These are phyloP conservation scores for Eledone cirrhosa DNA, from an alignment of 2,888 invertebrate genomes.

Conservation along the genomic window DNA sequence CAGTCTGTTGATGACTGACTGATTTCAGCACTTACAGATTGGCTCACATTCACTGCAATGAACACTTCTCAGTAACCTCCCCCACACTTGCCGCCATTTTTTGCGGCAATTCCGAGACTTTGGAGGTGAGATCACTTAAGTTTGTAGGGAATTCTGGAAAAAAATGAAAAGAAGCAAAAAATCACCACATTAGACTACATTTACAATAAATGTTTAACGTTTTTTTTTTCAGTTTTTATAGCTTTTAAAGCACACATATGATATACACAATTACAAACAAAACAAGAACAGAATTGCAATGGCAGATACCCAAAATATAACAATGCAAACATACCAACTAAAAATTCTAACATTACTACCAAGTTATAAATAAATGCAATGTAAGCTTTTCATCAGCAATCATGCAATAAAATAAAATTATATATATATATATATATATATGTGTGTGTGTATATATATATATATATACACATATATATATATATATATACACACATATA, in stretches of 20 bases:
- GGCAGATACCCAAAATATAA: no score
- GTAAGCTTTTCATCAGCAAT: neutral
- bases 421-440: neutral
- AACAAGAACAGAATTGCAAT: no score
- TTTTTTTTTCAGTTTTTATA: conserved; percentile 18
- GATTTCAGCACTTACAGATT: conserved; percentile 19
- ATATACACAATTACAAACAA: neutral
- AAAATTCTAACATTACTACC: no score
- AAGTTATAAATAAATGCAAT: neutral
- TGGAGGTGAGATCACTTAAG: conserved; percentile 61
- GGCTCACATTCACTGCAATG: conserved; percentile 52
- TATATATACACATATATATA: neutral
- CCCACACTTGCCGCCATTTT: conserved; percentile 62
- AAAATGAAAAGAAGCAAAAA: conserved; percentile 29
- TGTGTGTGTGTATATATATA: neutral
- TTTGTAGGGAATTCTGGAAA: conserved; percentile 55
- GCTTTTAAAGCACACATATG: neutral
- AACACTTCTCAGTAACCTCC: conserved; percentile 64
- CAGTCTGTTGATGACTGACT: conserved; percentile 21
- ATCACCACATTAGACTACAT: conserved; percentile 20
- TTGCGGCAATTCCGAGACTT: conserved; percentile 63
- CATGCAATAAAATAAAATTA: no score
- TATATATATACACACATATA: neutral
- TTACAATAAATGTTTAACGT: neutral
- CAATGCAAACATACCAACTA: no score